Evolutionary conservation across 2,113 vertebrate species (phyloP), one percentile per base, ranked within the genome.

Genomic region (Seriola rivoliana): DNA sequence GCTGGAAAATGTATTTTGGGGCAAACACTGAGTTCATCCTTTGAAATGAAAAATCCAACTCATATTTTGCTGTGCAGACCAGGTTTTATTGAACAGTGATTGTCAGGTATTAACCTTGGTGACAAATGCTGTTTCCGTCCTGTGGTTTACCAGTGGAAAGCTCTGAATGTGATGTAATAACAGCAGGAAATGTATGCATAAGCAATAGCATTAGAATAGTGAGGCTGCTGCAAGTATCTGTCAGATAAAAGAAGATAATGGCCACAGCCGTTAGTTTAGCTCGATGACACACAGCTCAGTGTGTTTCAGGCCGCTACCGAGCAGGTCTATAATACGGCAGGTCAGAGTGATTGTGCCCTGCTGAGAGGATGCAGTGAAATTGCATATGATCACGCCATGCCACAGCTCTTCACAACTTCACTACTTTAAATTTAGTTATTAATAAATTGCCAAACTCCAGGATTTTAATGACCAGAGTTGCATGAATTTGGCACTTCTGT

Each of bases 91-190:
- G 14, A 58, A 7, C 50, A 44, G 19, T 21, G 52, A 40, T 29
- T n/a, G 38, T 21, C 17, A 42, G 36, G 8, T 1, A 0, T 13
- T 12, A 3, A 42, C 3, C 21, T 73, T 17, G 1, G 63, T 46
- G 69, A 71, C 32, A 67, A 71, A 52, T 4, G 60, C 34, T 19
- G 40, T 62, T 86, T 84, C 78, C 66, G 82, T 78, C 29, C 74
- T 89, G 69, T 81, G 81, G 78, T 81, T 71, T 62, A 0, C 34
- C 3, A 25, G 44, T 65, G 81, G 50, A 67, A 68, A 54, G 12
- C 36, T 48, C 44, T 60, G 29, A 67, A 81, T n/a, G 59, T 64
- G 44, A 46, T 55, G 68, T 25, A 48, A 5, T 52, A 10, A 66
- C 60, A 0, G 19, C 46, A 82, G 79, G 48, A 72, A 76, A 71